phyloP scores from a whole-genome alignment of 2,113 vertebrate species.

The Tetrao urogallus region DNA sequence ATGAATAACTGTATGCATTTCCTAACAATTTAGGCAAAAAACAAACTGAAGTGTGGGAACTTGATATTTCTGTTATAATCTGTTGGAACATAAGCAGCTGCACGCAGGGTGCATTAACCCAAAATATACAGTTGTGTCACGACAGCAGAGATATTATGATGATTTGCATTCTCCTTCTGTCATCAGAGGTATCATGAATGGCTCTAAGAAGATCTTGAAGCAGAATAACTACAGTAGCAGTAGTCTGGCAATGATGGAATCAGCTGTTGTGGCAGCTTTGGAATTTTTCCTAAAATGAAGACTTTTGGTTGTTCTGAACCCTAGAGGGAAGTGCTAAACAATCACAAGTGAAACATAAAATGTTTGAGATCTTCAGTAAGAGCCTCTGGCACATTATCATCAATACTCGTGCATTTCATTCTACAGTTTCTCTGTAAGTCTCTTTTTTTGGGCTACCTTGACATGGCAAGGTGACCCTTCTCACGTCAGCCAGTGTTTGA shows the following conservation, averaged over 20 bases:
- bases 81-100: not conserved
- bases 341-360: not conserved
- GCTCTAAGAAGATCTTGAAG: not conserved
- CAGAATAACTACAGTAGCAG: not conserved
- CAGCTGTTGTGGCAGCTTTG: not conserved
- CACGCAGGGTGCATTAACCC: not conserved
- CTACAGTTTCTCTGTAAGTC: not conserved
- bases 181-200: not conserved
- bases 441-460: not conserved
- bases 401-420: not conserved
- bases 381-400: not conserved
- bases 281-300: not conserved
- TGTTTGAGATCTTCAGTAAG: not conserved
- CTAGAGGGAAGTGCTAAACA: not conserved
- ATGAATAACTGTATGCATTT: not conserved
- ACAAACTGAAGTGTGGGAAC: not conserved
- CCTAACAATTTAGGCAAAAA: not conserved
- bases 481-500: not conserved
- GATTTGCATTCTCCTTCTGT: not conserved
- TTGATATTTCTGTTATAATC: not conserved
- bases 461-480: not conserved
- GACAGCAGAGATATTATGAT: not conserved
- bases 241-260: not conserved
- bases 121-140: not conserved
- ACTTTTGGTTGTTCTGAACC: not conserved